A percentile compares a stretch with the other conserved stretches of the same genome.
phyloP scores from a whole-genome alignment of 2,888 invertebrate species.

The Anticlea derivata region DNA sequence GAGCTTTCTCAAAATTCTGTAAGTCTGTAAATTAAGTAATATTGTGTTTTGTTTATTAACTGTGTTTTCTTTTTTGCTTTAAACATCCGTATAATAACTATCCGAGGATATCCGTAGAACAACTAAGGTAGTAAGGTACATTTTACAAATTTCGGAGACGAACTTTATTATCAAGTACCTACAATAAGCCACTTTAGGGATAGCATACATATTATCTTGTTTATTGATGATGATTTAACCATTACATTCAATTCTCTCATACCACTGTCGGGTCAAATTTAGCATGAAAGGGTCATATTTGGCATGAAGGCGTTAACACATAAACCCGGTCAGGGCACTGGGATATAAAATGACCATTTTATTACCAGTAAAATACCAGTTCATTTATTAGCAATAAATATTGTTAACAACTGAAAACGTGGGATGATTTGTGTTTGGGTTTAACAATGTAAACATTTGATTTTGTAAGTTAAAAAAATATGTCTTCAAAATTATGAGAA shows the following conservation, averaged over 20 bases:
- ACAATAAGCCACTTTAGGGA: too few relatives aligned
- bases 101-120: too few relatives aligned
- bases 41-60: too few relatives aligned
- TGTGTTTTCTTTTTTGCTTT: too few relatives aligned
- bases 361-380: conserved; percentile 51
- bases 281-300: conserved; percentile 39
- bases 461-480: not conserved
- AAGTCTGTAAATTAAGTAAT: too few relatives aligned
- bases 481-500: too few relatives aligned
- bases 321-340: conserved; percentile 40
- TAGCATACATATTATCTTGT: too few relatives aligned
- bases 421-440: conserved; percentile 34
- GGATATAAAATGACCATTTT: conserved; percentile 32
- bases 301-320: conserved; percentile 51
- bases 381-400: conserved; percentile 59
- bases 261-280: conserved; percentile 33
- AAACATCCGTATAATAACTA: too few relatives aligned
- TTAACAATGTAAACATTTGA: conserved; percentile 19
- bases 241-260: conserved; percentile 12
- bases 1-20: not conserved
- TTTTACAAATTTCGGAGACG: too few relatives aligned
- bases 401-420: conserved; percentile 60
- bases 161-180: too few relatives aligned
- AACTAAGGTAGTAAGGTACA: too few relatives aligned
- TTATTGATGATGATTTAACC: too few relatives aligned